These are phyloP conservation scores for Girardinichthys multiradiatus DNA, from an alignment of 2,113 vertebrate species.

Conservation along the genomic window DNA sequence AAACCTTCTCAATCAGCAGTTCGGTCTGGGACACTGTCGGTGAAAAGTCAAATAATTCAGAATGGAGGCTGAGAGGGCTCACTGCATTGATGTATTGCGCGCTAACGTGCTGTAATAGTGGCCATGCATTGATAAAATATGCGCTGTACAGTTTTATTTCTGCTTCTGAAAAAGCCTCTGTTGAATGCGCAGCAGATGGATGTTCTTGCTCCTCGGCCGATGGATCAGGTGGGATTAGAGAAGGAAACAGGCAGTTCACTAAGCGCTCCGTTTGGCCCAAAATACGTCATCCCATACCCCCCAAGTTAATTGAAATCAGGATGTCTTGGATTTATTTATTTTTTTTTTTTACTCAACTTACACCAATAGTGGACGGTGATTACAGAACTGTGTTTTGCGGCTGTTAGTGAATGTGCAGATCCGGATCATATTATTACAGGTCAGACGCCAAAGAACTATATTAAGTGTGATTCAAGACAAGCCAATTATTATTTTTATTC, in stretches of 20 bases:
- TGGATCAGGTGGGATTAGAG: not conserved
- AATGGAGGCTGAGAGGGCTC: conserved; percentile 40
- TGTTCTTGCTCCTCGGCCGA: too few relatives aligned
- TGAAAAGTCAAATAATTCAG: conserved; percentile 62
- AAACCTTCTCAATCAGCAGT: conserved; percentile 2
- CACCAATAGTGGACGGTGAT: too few relatives aligned
- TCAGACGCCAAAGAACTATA: not conserved
- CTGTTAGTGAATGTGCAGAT: not conserved
- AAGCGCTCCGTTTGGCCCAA: too few relatives aligned
- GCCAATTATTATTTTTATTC: not conserved
- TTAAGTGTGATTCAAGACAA: not conserved
- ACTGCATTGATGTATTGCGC: conserved; percentile 62
- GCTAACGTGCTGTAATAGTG: conserved; percentile 50
- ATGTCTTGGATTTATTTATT: too few relatives aligned
- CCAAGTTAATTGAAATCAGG: too few relatives aligned
- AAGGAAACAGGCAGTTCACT: too few relatives aligned
- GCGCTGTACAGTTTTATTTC: not conserved
- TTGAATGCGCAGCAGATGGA: too few relatives aligned
- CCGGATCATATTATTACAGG: not conserved
- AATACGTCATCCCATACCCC: too few relatives aligned
- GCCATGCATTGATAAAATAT: conserved; percentile 1
- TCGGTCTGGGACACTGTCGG: conserved; percentile 31
- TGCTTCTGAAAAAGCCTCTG: not conserved
- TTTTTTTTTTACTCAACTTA: too few relatives aligned
- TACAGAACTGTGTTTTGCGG: too few relatives aligned